Conservation (phyloP, 2,113 vertebrate genomes). For the Antechinus stuartii region DNA sequence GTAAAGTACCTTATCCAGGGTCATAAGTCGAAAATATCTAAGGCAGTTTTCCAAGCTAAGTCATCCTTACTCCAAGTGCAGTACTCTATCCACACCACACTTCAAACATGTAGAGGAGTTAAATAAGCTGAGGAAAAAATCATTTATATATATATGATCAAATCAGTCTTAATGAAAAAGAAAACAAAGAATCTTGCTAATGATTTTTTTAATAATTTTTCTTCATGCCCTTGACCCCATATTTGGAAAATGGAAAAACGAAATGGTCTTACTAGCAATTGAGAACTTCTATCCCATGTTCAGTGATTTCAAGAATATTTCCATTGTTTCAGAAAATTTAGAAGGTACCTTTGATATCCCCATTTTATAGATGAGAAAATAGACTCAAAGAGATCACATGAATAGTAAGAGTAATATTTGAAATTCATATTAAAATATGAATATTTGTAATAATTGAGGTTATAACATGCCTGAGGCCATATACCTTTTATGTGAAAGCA, state of each 20-base stretch:
- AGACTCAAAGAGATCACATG: not conserved
- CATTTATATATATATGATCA: not conserved
- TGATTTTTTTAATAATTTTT: constrained; percentile 4
- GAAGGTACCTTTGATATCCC: not conserved
- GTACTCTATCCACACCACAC: not conserved
- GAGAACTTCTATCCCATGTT: not conserved
- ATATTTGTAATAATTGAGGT: not conserved
- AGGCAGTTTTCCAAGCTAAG: not conserved
- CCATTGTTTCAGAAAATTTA: not conserved
- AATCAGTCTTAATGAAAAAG: not conserved
- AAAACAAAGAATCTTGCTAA: not conserved
- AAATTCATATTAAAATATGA: too few relatives aligned
- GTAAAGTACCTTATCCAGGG: not conserved
- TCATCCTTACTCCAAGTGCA: not conserved
- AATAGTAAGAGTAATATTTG: not conserved
- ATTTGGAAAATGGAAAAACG: constrained; percentile 48
- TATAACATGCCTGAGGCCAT: not conserved
- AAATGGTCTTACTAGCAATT: not conserved
- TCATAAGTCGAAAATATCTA: not conserved
- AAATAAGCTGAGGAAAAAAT: not conserved
- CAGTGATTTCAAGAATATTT: not conserved
- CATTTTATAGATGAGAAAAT: not conserved
- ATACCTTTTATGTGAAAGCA: not conserved
- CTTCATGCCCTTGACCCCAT: not conserved
- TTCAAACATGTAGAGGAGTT: constrained; percentile 13